Base-by-base conservation (phyloP, 2,888 invertebrate genomes). In the Atrina japonica region DNA sequence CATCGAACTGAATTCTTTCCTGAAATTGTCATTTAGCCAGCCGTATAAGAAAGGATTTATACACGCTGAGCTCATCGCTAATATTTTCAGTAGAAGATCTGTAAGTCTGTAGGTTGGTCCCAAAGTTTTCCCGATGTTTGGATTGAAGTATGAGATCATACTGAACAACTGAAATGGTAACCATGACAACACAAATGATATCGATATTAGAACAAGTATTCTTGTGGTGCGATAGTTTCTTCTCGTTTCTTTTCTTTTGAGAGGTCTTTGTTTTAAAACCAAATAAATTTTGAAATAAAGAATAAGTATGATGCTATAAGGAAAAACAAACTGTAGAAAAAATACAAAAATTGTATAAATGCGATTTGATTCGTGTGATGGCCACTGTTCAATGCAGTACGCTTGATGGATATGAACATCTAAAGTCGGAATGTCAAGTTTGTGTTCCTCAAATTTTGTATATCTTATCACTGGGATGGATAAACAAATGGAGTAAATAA, bases 11-110 rank as follows among this genome's bases (percentile, higher is more conserved):
- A 89, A 69, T 70, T 88, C 90, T 70, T 86, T 87, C 16, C 88
- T 78, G 73, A 89, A 88, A 76, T 87, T 89, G 66, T 88, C 89
- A 70, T 90, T 90, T 11, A 89, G 83, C 89, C 89, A 90, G 52
- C 89, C 89, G 76, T 90, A 90, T 23, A 90, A 80, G 70, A 89
- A 87, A 0, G 90, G 90, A 75, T 90, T 90, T 56, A 89, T 83
- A 68, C 89, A 89, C 30, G 89, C 85, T n/a, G 89, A 88, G 60
- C 88, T 84, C 86, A 88, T 88, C 35, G 89, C 88, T 60, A 89
- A 84, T 49, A 88, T 83, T 75, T 88, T 89, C 9, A 90, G 78
- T 25, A 87, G 59, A 23, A 88, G 66, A 74, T 89, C 89, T 3
- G 84, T 80, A 29, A 89, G 74, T 65, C 82, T 83, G 61, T 61